phyloP scores from a whole-genome alignment of 2,113 vertebrate genomes.

The Manacus vitellinus region DNA sequence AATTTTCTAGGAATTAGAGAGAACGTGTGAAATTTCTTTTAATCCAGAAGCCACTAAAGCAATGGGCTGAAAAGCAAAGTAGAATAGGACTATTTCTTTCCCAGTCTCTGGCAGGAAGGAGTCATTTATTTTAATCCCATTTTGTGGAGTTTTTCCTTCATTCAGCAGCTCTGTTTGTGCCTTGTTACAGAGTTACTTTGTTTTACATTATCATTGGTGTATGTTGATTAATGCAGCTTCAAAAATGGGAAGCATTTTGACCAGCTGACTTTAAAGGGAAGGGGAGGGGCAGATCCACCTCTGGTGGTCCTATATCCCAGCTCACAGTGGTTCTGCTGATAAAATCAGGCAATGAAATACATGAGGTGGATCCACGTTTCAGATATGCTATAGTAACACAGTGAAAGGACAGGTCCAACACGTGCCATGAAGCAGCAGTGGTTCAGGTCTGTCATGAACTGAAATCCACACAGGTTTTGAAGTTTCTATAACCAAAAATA shows the following conservation, averaged over 20 bases:
- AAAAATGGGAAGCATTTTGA: background rate
- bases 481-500: background rate
- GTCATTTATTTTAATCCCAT: background rate
- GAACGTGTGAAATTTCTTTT: background rate
- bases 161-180: background rate
- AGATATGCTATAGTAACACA: background rate
- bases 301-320: background rate
- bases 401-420: background rate
- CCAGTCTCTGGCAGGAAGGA: background rate
- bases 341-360: background rate
- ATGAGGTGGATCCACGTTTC: background rate
- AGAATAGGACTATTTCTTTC: background rate
- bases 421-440: background rate
- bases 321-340: background rate
- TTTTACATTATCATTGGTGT: background rate
- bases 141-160: background rate
- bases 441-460: background rate
- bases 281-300: background rate
- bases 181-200: background rate
- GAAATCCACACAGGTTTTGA: background rate
- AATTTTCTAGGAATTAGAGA: background rate
- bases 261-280: background rate
- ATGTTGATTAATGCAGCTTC: background rate
- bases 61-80: background rate
- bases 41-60: background rate